Percentiles rank a stretch among this genome's conserved stretches.
Evolutionary conservation across 2,113 vertebrate genomes (phyloP).

Genomic region (Anarrhichthys ocellatus): DNA sequence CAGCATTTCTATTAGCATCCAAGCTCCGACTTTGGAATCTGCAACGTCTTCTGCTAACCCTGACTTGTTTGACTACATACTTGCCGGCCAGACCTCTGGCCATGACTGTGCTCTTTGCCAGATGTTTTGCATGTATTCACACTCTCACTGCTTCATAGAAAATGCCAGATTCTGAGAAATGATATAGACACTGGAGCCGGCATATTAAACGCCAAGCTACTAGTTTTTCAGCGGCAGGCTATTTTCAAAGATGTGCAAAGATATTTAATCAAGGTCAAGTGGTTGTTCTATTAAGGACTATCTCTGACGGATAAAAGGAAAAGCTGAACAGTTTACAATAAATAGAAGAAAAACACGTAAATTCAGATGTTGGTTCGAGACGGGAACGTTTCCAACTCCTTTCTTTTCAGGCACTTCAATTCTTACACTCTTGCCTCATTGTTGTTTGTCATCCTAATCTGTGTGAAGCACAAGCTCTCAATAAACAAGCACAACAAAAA

Average conservation of each 20-base stretch:
- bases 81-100: not conserved
- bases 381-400: not conserved
- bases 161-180: not conserved
- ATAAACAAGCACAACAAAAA: not conserved
- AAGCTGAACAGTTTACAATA: not conserved
- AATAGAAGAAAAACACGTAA: not conserved
- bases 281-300: not conserved
- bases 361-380: not conserved
- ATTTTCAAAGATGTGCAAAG: not conserved
- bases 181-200: not conserved
- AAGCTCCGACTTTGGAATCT: not conserved
- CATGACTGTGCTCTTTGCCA: not conserved
- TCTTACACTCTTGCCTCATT: not conserved
- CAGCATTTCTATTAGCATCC: not conserved
- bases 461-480: constrained; percentile 17
- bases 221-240: constrained; percentile 7
- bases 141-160: not conserved
- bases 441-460: constrained; percentile 29
- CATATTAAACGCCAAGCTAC: not conserved
- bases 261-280: not conserved
- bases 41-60: not conserved
- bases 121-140: not conserved
- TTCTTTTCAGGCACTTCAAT: constrained; percentile 4
- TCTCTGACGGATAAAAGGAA: not conserved
- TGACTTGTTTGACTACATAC: not conserved